phyloP scores from a whole-genome alignment of 2,113 vertebrate genomes.

The Dipodomys merriami region DNA sequence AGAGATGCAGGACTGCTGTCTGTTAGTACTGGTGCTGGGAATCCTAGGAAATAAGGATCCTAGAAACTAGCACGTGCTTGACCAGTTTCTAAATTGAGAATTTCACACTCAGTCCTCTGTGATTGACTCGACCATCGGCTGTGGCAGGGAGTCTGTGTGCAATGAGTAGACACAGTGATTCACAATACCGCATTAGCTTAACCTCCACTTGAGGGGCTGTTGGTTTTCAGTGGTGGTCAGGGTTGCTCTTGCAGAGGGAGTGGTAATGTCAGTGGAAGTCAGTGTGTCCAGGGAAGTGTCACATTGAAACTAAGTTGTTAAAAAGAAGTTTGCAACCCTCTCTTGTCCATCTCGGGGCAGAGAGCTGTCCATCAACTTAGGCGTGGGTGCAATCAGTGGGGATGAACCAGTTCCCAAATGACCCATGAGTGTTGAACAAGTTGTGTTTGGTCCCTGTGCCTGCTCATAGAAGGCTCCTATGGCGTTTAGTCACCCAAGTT shows the following conservation, averaged over 20 bases:
- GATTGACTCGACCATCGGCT: neutral
- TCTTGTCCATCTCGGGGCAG: fast-evolving
- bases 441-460: neutral
- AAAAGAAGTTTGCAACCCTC: neutral
- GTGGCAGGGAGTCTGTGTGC: neutral
- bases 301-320: neutral
- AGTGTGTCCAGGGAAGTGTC: conserved; percentile 22
- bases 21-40: conserved; percentile 26
- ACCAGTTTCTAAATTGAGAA: neutral
- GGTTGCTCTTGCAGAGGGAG: neutral
- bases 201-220: neutral
- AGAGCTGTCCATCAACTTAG: neutral
- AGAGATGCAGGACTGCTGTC: neutral
- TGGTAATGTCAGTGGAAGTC: neutral
- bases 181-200: neutral
- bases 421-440: neutral
- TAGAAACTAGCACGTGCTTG: neutral
- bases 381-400: too few relatives aligned
- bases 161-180: neutral
- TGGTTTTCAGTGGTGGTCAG: neutral
- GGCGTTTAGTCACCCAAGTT: neutral
- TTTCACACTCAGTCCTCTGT: neutral
- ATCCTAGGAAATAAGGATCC: conserved; percentile 19
- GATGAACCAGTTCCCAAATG: neutral
- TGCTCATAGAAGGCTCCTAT: neutral